Base-by-base conservation (phyloP, 1,140 invertebrate species). In the Tetramorium simillimum region DNA sequence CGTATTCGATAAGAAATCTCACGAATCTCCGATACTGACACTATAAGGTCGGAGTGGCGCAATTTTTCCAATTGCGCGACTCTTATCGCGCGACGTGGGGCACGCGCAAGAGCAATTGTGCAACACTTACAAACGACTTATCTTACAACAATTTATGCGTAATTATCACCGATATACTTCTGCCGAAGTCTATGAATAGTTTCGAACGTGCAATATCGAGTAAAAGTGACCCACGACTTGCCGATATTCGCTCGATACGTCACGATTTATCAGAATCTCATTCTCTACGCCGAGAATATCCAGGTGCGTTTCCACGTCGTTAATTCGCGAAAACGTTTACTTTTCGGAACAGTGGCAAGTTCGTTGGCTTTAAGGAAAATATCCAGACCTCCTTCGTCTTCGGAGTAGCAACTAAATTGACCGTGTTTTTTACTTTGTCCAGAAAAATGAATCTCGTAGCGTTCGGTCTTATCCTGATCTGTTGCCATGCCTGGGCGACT, bases 391-490 rank as follows among this genome's bases (percentile, higher is more conserved):
- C 40, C 40, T 69, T 69, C 40, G 65, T 46, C 65, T 69, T 69
- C 33, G 12, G 53, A 5, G 7, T 53, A 12, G n/a, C 49, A 18
- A 46, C 24, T 58, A 58, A 40, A 40, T 58, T 14, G 33, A 73
- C 18, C 6, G 70, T 58, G 70, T 75, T 40, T 75, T 77, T 16
- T 43, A 62, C 37, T 77, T 63, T 77, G 37, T 43, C 21, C 75
- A 63, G 75, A 77, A 46, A 77, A 43, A 77, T 77, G 75, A 77
- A 77, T 12, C 10, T 60, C 14, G 0, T 63, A n/a, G 21, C 85
- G 24, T 63, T 92, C n/a, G 76, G 65, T 21, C 12, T 63, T 60
- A 62, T 84, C 53, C 33, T 90, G 81, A 58, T 60, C 51, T 65
- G 75, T 5, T 80, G 85, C 51, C 81, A 87, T 37, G 75, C 67